A percentile compares a stretch with the other conserved stretches of the same genome.
These are phyloP conservation scores for Drosophila parvula DNA, from an alignment of 1,140 invertebrate genomes.

Conservation along the genomic window DNA sequence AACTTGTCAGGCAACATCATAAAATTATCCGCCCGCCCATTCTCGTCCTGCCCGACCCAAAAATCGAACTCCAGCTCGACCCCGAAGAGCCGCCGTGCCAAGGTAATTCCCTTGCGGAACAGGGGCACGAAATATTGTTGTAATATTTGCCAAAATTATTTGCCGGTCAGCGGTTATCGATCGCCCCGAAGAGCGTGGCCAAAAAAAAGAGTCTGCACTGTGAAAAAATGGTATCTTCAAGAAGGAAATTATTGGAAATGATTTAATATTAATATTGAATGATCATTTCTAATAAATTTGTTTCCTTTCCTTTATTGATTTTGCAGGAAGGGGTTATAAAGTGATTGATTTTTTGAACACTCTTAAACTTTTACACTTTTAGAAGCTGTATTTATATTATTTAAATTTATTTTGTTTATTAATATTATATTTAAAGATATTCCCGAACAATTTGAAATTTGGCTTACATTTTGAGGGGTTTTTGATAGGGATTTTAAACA, in stretches of 20 bases:
- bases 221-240: neutral
- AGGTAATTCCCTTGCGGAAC: conserved; percentile 16
- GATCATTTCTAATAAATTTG: neutral
- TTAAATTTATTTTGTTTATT: too few relatives aligned
- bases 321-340: neutral
- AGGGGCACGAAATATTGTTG: conserved; percentile 37
- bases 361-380: too few relatives aligned
- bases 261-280: fast-evolving
- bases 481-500: too few relatives aligned
- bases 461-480: too few relatives aligned
- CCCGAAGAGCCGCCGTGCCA: too few relatives aligned
- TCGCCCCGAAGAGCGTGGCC: neutral
- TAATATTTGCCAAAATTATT: conserved; percentile 50
- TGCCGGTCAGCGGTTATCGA: conserved; percentile 44
- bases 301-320: neutral
- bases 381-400: too few relatives aligned
- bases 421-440: too few relatives aligned
- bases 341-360: too few relatives aligned
- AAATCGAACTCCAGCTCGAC: conserved; percentile 2
- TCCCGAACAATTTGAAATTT: too few relatives aligned
- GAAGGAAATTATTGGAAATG: neutral
- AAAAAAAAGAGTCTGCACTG: neutral
- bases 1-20: conserved; percentile 76
- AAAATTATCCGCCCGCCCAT: conserved; percentile 42
- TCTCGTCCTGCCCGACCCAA: conserved; percentile 17